Base-by-base conservation (phyloP, 2,888 invertebrate species). In the Megaustenia siamemsis region DNA sequence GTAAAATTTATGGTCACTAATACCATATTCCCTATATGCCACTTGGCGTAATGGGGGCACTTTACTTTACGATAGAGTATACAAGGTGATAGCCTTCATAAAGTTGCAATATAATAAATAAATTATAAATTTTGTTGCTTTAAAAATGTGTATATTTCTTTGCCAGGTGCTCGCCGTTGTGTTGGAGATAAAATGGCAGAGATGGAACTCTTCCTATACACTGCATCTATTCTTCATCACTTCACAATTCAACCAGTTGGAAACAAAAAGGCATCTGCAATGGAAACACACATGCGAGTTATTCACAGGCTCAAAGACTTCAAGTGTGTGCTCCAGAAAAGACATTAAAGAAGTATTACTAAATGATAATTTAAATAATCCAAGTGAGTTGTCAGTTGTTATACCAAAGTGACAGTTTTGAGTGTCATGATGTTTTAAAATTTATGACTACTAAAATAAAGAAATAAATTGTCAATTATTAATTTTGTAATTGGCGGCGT, bases 291-390 rank as follows among this genome's bases (percentile, higher is more conserved):
- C 69, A 85, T 88, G 87, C 81, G 88, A 2, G 80, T 88, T 40
- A 83, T 87, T 43, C 82, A 87, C n/a, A 81, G 88, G n/a, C 84
- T 88, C 40, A 83, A 82, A n/a, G 86, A 87, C 18, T 86, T 86
- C 84, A 80, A 71, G 38, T 86, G 85, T 60, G 60, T 87, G 10
- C 66, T 87, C n/a, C 66, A 68, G n/a, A 68, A 43, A 53, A 76
- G 83, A 40, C 38, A 43, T 71, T 71, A 71, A 24, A 35, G 45
- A 66, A 28, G 15, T 38, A n/a, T 8, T 32, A 28, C 2, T 43
- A 21, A 49, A 66, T 45, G 32, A 69, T 56, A 0, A 66, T 4
- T 15, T 66, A 8, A 35, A n/a, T 15, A 12, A 28, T 15, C 32
- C 32, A 32, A 6, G 35, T 49, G 49, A 21, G 49, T 18, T 1